phyloP scores from a whole-genome alignment of 2,888 invertebrate species.

The Eupithecia centaureata region DNA sequence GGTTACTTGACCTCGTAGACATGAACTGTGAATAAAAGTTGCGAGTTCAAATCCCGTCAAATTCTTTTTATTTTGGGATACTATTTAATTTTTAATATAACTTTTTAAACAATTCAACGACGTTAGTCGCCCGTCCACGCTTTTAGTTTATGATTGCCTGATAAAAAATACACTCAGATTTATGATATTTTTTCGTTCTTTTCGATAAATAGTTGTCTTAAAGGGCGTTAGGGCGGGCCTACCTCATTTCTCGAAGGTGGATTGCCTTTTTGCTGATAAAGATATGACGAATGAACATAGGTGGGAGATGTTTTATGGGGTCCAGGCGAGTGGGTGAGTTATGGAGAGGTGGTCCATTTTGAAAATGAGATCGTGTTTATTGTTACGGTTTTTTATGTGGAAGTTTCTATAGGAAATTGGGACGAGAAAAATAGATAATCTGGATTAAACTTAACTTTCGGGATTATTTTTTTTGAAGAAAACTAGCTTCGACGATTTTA shows the following conservation, averaged over 20 bases:
- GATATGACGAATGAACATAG: conserved; percentile 73
- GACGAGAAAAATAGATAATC: not conserved
- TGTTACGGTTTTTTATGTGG: conserved; percentile 10
- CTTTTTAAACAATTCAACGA: not conserved
- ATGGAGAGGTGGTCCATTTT: conserved; percentile 42
- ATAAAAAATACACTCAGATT: conserved; percentile 74
- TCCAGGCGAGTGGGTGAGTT: conserved; percentile 60
- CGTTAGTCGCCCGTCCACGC: conserved; percentile 39
- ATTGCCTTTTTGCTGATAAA: conserved; percentile 78
- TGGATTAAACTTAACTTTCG: not conserved
- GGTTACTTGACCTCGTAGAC: too few species aligned
- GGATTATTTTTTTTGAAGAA: not conserved
- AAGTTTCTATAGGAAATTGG: not conserved
- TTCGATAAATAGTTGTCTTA: conserved; percentile 81
- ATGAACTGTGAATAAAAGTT: too few species aligned
- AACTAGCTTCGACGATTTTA: not conserved
- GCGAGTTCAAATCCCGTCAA: too few species aligned
- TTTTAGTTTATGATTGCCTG: conserved; percentile 71
- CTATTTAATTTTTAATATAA: too few species aligned
- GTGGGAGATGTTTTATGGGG: conserved; percentile 64
- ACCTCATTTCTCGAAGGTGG: conserved; percentile 76
- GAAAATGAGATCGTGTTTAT: conserved; percentile 29
- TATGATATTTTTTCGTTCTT: conserved; percentile 64
- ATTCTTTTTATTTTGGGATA: too few species aligned
- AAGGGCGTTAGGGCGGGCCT: conserved; percentile 67